phyloP scores from a whole-genome alignment of 1,140 invertebrate genomes.

The Drosophila murphyi region DNA sequence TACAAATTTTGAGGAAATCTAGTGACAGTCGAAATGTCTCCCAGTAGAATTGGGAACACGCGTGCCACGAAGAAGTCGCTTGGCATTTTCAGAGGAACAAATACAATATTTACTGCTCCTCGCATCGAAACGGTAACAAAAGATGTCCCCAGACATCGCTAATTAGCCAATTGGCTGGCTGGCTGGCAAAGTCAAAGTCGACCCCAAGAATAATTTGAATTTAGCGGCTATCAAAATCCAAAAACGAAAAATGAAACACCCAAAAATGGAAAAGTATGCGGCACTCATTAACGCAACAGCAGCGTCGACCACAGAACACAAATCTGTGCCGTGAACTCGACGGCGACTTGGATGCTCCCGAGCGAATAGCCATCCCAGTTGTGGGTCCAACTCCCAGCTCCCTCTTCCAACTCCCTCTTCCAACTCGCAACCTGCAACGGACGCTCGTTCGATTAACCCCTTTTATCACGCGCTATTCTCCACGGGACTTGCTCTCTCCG shows the following conservation, averaged over 20 bases:
- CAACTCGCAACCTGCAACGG: conserved; percentile 5
- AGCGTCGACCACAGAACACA: conserved; percentile 24
- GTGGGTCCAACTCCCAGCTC: conserved; percentile 4
- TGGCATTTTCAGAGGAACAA: conserved; percentile 39
- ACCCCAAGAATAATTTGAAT: conserved; percentile 45
- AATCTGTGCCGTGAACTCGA: conserved; percentile 31
- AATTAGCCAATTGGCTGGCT: conserved; percentile 69
- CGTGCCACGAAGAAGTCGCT: conserved; percentile 39
- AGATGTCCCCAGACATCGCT: conserved; percentile 66
- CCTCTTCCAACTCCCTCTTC: not conserved
- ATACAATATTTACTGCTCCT: conserved; percentile 61
- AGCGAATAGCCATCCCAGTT: conserved; percentile 21
- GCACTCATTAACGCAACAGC: conserved; percentile 36
- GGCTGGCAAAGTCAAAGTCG: conserved; percentile 33
- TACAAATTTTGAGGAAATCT: conserved; percentile 35
- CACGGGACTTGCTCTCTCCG: conserved; percentile 28
- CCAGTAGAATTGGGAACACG: conserved; percentile 36
- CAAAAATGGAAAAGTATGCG: conserved; percentile 1
- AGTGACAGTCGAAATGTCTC: conserved; percentile 49
- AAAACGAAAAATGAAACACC: not conserved
- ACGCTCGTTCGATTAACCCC: conserved; percentile 78
- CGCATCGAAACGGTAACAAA: conserved; percentile 51
- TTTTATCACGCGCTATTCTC: conserved; percentile 79
- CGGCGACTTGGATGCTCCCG: conserved; percentile 27
- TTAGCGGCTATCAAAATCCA: conserved; percentile 1